Percentiles rank a stretch among this genome's conserved stretches.
Conservation (phyloP, 2,113 vertebrate species). For the Macroglossus sobrinus region DNA sequence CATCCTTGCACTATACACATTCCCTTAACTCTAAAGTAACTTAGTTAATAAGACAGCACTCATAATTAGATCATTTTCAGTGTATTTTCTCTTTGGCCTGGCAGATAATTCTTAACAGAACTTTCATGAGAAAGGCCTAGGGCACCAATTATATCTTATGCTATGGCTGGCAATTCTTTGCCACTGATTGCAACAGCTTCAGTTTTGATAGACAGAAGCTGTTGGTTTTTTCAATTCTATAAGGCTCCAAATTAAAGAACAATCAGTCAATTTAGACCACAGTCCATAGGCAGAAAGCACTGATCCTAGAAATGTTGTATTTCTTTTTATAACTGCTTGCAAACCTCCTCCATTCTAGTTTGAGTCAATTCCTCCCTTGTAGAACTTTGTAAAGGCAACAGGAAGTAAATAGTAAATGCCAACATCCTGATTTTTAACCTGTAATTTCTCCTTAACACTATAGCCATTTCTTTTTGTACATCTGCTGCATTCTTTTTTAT, state of each 20-base stretch:
- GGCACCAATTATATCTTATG: neutral
- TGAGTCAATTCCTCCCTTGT: neutral
- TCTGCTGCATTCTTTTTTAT: neutral
- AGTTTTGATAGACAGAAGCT: neutral
- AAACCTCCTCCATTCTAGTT: neutral
- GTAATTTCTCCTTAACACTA: neutral
- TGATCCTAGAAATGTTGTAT: neutral
- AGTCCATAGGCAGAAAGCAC: neutral
- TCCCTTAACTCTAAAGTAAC: neutral
- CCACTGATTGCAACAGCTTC: neutral
- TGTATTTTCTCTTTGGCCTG: neutral
- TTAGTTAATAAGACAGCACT: neutral
- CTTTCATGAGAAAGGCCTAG: neutral
- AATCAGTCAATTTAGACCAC: neutral
- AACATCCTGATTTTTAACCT: neutral
- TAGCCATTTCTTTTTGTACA: neutral
- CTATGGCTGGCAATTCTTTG: neutral
- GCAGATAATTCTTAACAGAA: neutral
- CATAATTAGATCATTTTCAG: neutral
- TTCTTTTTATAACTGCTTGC: neutral
- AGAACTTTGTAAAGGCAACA: slow-evolving; percentile 31
- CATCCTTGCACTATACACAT: neutral
- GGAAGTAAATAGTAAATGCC: neutral
- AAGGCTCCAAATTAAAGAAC: neutral
- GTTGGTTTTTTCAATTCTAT: neutral